Conservation (phyloP, 2,797 vertebrate species). For the Argya squamiceps region DNA sequence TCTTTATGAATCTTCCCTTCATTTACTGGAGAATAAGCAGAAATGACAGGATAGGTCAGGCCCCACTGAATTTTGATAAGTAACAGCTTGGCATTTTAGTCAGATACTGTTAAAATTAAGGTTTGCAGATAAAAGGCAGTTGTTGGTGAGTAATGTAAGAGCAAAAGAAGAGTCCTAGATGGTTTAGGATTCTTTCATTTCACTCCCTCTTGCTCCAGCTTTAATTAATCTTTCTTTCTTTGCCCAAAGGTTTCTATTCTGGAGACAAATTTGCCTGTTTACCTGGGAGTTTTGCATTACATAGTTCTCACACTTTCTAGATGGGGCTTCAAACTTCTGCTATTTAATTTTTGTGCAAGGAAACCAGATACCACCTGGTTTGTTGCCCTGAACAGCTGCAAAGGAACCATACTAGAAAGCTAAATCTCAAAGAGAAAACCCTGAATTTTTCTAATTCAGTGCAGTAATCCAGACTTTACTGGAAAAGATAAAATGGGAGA, state of each 20-base stretch:
- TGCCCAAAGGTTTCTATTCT: background rate
- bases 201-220: background rate
- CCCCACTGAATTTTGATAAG: slow-evolving; percentile 15
- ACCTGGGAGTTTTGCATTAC: background rate
- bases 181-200: background rate
- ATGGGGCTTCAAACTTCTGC: background rate
- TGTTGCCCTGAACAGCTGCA: background rate
- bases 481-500: background rate
- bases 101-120: slow-evolving; percentile 20
- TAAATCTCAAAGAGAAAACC: background rate
- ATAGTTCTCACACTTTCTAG: background rate
- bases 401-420: background rate
- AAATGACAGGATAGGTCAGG: slow-evolving; percentile 12
- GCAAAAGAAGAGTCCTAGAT: background rate
- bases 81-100: slow-evolving; percentile 27
- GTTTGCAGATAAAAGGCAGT: slow-evolving; percentile 22
- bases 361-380: background rate
- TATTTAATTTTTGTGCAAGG: background rate
- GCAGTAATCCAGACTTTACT: background rate
- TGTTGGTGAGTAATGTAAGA: background rate
- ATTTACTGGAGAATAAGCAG: slow-evolving; percentile 8
- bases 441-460: background rate
- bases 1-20: background rate
- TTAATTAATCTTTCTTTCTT: background rate
- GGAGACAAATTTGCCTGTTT: background rate